phyloP scores from a whole-genome alignment of 2,888 invertebrate genomes.

The Meiosimyza platycephala region DNA sequence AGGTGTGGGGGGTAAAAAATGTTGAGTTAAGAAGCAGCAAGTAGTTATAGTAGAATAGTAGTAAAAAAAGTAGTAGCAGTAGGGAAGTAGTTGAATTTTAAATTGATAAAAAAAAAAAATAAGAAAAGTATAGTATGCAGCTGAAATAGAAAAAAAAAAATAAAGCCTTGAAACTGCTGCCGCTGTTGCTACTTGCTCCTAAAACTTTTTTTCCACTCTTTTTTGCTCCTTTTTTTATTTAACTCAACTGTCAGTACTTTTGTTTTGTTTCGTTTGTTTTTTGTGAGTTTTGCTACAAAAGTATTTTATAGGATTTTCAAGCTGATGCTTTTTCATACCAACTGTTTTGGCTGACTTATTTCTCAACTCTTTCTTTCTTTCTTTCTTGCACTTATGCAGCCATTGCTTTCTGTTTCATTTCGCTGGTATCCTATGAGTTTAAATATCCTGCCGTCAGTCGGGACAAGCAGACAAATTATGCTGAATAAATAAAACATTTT shows the following conservation, averaged over 20 bases:
- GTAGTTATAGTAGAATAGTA: too few species aligned
- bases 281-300: constrained; percentile 23
- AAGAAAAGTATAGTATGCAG: constrained; percentile 3
- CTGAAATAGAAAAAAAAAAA: neutral
- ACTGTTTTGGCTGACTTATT: neutral
- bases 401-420: neutral
- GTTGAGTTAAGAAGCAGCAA: neutral
- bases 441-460: constrained; percentile 19
- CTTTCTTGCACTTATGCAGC: neutral
- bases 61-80: too few species aligned
- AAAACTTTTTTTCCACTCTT: constrained; percentile 31
- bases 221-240: constrained; percentile 6
- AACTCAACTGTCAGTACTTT: constrained; percentile 37
- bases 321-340: constrained; percentile 15
- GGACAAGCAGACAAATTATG: constrained; percentile 49
- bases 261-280: constrained; percentile 5
- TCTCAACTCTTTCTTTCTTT: neutral
- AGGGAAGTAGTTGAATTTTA: too few species aligned
- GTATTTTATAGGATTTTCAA: constrained; percentile 29
- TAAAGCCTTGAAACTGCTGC: neutral
- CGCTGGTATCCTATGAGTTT: constrained; percentile 8
- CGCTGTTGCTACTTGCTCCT: constrained; percentile 11
- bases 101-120: neutral
- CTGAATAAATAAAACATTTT: constrained; percentile 50
- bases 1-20: neutral